A percentile compares a stretch with the other conserved stretches of the same genome.
Conservation (phyloP, 2,888 invertebrate species). For the Mantis religiosa region DNA sequence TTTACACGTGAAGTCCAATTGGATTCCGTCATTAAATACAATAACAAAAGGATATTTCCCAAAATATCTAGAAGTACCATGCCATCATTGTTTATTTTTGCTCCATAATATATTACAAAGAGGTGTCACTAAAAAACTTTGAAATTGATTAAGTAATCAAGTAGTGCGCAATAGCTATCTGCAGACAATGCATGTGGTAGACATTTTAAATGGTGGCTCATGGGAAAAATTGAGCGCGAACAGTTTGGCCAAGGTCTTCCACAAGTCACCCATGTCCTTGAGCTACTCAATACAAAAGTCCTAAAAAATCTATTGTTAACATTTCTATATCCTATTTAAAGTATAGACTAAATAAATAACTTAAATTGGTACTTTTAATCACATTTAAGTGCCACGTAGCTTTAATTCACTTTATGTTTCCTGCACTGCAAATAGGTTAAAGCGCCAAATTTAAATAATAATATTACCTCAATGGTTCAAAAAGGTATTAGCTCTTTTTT, state of each 20-base stretch:
- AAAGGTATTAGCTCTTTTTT: no score
- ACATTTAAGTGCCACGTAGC: background rate
- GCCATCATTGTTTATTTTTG: slow-evolving; percentile 2
- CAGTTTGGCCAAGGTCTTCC: slow-evolving; percentile 22
- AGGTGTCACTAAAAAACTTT: slow-evolving; percentile 15
- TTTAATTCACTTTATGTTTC: background rate
- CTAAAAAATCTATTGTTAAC: background rate
- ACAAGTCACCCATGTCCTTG: slow-evolving; percentile 9
- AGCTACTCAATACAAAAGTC: background rate
- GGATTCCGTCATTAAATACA: background rate
- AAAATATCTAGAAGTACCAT: background rate
- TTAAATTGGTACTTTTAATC: background rate
- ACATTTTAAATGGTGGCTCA: slow-evolving; percentile 29
- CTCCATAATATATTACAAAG: background rate
- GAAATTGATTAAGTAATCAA: slow-evolving; percentile 7
- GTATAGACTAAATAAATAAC: background rate
- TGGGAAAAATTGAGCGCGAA: slow-evolving; percentile 31
- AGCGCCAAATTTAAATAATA: background rate
- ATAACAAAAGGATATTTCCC: background rate
- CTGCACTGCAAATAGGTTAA: background rate
- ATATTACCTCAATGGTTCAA: no score
- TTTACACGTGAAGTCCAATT: slow-evolving; percentile 20
- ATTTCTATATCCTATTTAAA: background rate
- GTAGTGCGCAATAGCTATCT: slow-evolving; percentile 23
- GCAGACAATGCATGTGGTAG: slow-evolving; percentile 27